Evolutionary conservation across 2,888 invertebrate species (phyloP).

Genomic region (Pachydiplax longipennis): DNA sequence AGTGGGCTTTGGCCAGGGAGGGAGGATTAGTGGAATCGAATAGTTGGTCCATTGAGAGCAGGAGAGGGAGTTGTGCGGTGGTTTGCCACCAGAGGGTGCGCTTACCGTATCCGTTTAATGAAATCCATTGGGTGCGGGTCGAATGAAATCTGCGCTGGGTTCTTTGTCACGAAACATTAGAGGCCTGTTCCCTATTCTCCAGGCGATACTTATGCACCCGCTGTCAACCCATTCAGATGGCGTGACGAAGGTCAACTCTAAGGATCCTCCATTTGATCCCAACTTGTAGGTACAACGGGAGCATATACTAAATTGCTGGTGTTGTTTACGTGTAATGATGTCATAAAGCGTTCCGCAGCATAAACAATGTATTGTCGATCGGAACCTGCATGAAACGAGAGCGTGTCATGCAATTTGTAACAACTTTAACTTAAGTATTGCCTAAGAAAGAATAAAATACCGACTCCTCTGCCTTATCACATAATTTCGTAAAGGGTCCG

Average conservation of each 20-base stretch:
- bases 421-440: no score
- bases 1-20: not conserved
- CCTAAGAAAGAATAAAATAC: no score
- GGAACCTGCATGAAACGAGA: no score
- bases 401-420: no score
- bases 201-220: slow-evolving; percentile 55
- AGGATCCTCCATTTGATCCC: no score
- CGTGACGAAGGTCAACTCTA: slow-evolving; percentile 53
- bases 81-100: slow-evolving; percentile 51
- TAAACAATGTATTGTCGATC: no score
- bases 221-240: slow-evolving; percentile 53
- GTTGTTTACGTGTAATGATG: no score
- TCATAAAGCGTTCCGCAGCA: no score
- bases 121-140: slow-evolving; percentile 20
- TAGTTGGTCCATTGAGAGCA: slow-evolving; percentile 6
- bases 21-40: slow-evolving; percentile 36
- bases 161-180: slow-evolving; percentile 49
- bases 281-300: not conserved
- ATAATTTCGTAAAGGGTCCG: no score
- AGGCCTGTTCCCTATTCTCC: slow-evolving; percentile 56
- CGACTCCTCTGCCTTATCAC: no score
- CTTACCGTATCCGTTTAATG: slow-evolving; percentile 55
- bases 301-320: not conserved
- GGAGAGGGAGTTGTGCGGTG: not conserved
- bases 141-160: not conserved